Evolutionary conservation across 2,113 vertebrate genomes (phyloP).

Genomic region (Varanus salvator): DNA sequence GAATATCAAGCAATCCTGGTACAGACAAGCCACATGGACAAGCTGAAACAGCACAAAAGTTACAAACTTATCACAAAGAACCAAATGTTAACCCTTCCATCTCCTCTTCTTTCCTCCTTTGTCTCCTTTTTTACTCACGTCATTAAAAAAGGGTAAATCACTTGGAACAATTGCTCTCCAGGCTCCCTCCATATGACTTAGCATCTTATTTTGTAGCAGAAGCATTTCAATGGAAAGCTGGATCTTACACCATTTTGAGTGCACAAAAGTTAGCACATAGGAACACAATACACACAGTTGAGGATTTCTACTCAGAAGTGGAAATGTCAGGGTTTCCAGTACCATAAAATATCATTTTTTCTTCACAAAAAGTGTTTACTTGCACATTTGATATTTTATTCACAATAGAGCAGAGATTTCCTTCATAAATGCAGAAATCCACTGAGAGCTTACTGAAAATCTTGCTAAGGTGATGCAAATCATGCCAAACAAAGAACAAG

Average conservation of each 20-base stretch:
- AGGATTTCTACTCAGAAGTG: neutral
- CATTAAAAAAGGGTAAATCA: fast-evolving
- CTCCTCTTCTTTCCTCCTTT: neutral
- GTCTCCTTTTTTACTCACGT: neutral
- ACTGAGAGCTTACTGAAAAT: neutral
- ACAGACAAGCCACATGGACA: neutral
- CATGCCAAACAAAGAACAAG: neutral
- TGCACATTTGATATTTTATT: neutral
- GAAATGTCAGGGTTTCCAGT: neutral
- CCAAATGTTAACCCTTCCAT: neutral
- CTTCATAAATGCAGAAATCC: neutral
- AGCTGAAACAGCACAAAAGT: neutral
- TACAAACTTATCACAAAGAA: neutral
- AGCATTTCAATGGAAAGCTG: neutral
- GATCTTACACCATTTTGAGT: neutral
- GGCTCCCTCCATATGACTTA: fast-evolving
- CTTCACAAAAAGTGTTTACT: neutral
- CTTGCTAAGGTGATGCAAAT: neutral
- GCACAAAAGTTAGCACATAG: neutral
- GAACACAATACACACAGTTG: neutral
- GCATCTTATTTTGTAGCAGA: neutral
- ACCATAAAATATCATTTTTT: too few relatives aligned
- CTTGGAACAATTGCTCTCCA: neutral
- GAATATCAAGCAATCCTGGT: neutral
- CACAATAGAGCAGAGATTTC: neutral